Conservation (phyloP, 1,140 invertebrate species). For the Doryteuthis pealeii region DNA sequence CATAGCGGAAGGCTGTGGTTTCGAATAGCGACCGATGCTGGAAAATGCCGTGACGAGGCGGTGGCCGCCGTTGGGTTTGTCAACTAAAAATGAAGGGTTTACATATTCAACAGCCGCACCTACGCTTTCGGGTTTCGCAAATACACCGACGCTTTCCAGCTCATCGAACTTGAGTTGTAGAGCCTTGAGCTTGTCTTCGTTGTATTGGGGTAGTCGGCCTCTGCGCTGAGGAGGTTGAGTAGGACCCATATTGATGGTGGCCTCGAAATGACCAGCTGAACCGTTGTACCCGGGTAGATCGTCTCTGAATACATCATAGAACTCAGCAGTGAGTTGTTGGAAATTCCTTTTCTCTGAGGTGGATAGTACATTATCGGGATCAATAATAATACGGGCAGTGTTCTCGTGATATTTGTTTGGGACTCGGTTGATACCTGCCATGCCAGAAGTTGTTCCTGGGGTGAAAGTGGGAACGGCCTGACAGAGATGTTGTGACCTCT, state of each 20-base stretch:
- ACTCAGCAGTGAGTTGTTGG: conserved; percentile 12
- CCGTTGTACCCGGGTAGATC: conserved; percentile 31
- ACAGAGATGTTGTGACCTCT: no score
- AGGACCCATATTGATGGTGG: conserved; percentile 30
- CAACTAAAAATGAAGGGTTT: no score
- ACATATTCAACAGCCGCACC: no score
- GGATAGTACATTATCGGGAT: conserved; percentile 30
- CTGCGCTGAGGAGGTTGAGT: conserved; percentile 37
- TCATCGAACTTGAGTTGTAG: conserved; percentile 35
- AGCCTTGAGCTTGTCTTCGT: conserved; percentile 19
- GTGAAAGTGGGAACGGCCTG: no score
- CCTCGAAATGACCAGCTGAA: conserved; percentile 27
- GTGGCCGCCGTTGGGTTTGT: no score
- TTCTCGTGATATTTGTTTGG: neutral
- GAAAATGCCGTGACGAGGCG: no score
- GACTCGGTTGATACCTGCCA: neutral
- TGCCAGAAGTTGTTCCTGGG: no score
- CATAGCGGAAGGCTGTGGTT: no score
- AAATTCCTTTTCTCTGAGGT: conserved; percentile 20
- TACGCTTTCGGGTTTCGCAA: no score
- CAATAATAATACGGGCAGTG: conserved; percentile 17
- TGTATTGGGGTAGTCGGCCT: conserved; percentile 31
- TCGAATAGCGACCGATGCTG: no score
- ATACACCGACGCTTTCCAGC: conserved; percentile 12
- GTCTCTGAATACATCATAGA: conserved; percentile 26